These are phyloP conservation scores for Capromys pilorides DNA, from an alignment of 2,797 vertebrate species.

Conservation along the genomic window DNA sequence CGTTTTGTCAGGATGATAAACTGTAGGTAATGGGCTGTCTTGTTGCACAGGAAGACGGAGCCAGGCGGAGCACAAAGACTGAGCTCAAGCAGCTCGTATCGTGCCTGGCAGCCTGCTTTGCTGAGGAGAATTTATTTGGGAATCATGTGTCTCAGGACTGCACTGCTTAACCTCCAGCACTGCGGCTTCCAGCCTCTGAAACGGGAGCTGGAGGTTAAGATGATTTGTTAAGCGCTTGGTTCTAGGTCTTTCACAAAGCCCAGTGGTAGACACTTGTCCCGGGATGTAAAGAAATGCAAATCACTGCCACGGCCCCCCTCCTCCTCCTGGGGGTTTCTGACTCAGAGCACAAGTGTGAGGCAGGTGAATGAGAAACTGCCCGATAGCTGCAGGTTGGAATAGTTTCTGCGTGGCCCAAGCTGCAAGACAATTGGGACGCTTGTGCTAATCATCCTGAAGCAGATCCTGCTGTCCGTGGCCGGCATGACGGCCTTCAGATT, in stretches of 20 bases:
- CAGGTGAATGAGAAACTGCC: slow-evolving; percentile 76
- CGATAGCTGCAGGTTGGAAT: slow-evolving; percentile 58
- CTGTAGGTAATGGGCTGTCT: slow-evolving; percentile 86
- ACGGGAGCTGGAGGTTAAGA: slow-evolving; percentile 80
- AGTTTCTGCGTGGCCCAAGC: slow-evolving; percentile 63
- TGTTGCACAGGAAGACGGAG: slow-evolving; percentile 82
- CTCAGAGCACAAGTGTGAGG: slow-evolving; percentile 36
- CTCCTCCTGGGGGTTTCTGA: slow-evolving; percentile 47
- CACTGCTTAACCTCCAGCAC: slow-evolving; percentile 84
- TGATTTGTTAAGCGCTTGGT: slow-evolving; percentile 81
- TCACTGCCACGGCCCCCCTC: slow-evolving; percentile 55
- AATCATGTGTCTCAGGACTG: slow-evolving; percentile 77
- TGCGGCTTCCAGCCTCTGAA: slow-evolving; percentile 81
- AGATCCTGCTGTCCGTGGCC: slow-evolving; percentile 76
- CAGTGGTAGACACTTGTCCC: slow-evolving; percentile 81
- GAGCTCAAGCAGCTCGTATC: slow-evolving; percentile 76
- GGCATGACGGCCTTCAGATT: slow-evolving; percentile 17
- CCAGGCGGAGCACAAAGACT: slow-evolving; percentile 83
- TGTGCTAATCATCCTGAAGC: slow-evolving; percentile 79
- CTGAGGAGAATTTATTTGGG: slow-evolving; percentile 85
- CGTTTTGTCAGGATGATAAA: slow-evolving; percentile 89
- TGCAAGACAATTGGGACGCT: slow-evolving; percentile 76
- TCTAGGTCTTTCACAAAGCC: slow-evolving; percentile 82
- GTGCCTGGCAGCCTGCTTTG: slow-evolving; percentile 77
- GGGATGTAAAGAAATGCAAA: slow-evolving; percentile 75